phyloP scores from a whole-genome alignment of 1,140 invertebrate genomes.

The Drosophila truncata region DNA sequence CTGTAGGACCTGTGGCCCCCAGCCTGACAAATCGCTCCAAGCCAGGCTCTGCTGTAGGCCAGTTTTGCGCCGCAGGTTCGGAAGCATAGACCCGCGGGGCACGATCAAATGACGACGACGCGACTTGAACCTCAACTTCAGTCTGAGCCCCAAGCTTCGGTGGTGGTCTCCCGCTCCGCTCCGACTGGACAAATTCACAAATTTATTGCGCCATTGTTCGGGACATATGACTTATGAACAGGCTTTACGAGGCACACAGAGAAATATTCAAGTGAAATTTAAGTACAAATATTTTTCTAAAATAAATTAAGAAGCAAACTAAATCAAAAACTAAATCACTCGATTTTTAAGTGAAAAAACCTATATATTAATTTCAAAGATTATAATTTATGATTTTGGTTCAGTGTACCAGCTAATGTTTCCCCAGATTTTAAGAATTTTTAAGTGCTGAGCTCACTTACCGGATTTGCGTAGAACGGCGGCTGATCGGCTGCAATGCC shows the following conservation, averaged over 20 bases:
- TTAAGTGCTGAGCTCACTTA: constrained; percentile 86
- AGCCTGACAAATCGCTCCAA: constrained; percentile 73
- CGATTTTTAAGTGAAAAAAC: no score
- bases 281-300: neutral
- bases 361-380: no score
- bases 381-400: neutral
- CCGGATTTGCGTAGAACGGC: constrained; percentile 92
- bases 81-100: constrained; percentile 63
- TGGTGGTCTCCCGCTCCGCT: constrained; percentile 65
- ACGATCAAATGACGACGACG: constrained; percentile 75
- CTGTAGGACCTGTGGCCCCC: constrained; percentile 32
- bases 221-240: constrained; percentile 77
- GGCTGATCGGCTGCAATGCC: constrained; percentile 92
- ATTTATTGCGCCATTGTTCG: constrained; percentile 81
- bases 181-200: constrained; percentile 78
- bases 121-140: constrained; percentile 21
- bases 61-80: constrained; percentile 57
- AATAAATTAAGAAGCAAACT: neutral
- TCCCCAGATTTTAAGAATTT: neutral
- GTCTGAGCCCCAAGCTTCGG: constrained; percentile 28
- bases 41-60: constrained; percentile 52
- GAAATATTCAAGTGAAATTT: neutral
- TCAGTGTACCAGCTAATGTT: constrained; percentile 2
- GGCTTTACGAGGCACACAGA: constrained; percentile 30
- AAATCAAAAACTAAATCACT: no score